phyloP scores from a whole-genome alignment of 2,797 vertebrate species.

The Agapornis canus region DNA sequence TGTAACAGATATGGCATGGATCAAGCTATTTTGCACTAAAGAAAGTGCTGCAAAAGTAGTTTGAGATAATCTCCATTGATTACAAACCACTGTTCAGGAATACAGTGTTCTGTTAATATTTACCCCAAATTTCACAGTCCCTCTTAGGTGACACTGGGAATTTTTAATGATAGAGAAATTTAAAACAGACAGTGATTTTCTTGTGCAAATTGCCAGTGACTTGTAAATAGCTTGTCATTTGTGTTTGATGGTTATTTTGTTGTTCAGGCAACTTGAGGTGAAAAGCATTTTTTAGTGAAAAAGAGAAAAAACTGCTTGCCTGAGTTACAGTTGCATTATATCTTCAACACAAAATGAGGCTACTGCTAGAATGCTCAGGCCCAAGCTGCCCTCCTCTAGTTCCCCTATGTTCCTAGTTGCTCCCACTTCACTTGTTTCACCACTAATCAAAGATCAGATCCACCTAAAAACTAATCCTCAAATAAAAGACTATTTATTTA shows the following conservation, averaged over 20 bases:
- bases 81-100: background rate
- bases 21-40: background rate
- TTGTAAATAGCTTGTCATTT: background rate
- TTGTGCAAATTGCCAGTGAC: background rate
- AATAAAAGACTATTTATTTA: background rate
- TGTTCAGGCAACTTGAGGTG: background rate
- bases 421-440: background rate
- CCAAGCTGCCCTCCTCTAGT: accelerated
- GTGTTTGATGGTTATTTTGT: background rate
- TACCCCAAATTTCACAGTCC: background rate
- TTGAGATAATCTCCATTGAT: background rate
- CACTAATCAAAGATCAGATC: background rate
- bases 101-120: background rate
- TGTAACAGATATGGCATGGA: background rate
- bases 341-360: background rate
- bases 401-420: background rate
- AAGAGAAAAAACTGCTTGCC: background rate
- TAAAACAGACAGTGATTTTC: background rate
- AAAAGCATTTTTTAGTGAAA: background rate
- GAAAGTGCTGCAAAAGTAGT: background rate
- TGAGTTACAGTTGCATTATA: background rate
- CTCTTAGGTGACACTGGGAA: background rate
- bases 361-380: background rate
- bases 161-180: background rate
- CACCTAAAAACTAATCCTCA: background rate